phyloP scores from a whole-genome alignment of 2,113 vertebrate genomes.

The Lasiurus borealis region DNA sequence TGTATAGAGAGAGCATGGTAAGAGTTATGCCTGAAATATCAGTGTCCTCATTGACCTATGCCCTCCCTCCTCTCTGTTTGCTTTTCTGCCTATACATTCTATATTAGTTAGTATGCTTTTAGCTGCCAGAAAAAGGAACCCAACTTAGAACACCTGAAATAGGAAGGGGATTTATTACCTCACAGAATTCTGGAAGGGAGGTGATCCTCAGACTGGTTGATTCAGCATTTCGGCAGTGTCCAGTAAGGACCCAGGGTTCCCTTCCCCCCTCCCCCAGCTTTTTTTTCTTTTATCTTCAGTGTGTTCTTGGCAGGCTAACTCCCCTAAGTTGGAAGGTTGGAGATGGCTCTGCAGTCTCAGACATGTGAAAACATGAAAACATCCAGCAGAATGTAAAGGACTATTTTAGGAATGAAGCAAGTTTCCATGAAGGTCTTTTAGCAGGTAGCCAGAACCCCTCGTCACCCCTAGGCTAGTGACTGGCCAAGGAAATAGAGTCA shows the following conservation, averaged over 20 bases:
- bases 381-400: constrained; percentile 21
- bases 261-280: background rate
- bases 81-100: background rate
- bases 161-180: background rate
- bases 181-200: background rate
- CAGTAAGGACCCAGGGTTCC: background rate
- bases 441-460: background rate
- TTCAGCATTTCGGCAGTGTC: background rate
- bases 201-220: background rate
- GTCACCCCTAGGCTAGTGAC: background rate
- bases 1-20: background rate
- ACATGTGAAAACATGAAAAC: background rate
- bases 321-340: background rate
- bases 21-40: background rate
- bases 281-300: constrained; percentile 32
- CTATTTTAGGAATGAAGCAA: background rate
- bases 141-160: constrained; percentile 48
- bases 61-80: background rate
- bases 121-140: constrained; percentile 14
- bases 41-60: background rate
- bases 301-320: background rate
- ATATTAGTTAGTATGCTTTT: background rate
- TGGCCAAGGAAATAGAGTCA: background rate
- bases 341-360: background rate
- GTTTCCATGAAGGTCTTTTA: constrained; percentile 33